Percentiles rank a stretch among this genome's conserved stretches.
These are phyloP conservation scores for Dryococelus australis DNA, from an alignment of 2,888 invertebrate species.

Conservation along the genomic window DNA sequence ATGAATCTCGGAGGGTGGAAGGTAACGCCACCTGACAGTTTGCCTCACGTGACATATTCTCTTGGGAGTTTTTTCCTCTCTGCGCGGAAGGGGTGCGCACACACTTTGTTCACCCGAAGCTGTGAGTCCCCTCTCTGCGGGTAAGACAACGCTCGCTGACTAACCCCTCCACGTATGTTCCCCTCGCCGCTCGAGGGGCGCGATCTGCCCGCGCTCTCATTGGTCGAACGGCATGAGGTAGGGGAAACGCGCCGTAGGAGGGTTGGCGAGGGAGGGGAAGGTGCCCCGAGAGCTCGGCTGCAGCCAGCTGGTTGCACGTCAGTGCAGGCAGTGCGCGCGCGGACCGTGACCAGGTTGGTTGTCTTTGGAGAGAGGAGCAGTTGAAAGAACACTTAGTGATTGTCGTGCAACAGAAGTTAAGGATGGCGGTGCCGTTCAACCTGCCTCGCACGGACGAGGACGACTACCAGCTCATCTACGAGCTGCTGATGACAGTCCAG, in stretches of 20 bases:
- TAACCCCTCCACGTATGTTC: not conserved
- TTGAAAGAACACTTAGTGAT: no score
- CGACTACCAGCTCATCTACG: not conserved
- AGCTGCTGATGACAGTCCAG: not conserved
- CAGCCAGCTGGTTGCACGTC: not conserved
- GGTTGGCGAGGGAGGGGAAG: not conserved
- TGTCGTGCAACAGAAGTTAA: not conserved
- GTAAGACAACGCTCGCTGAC: no score
- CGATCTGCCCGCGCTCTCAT: not conserved
- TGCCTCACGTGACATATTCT: not conserved
- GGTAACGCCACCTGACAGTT: not conserved
- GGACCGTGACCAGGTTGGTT: not conserved
- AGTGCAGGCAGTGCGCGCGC: not conserved
- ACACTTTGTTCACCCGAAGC: not conserved
- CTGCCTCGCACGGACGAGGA: not conserved
- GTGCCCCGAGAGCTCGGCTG: not conserved
- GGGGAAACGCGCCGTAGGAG: not conserved
- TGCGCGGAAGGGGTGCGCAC: not conserved
- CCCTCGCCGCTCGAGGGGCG: not conserved
- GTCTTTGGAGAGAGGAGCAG: not conserved
- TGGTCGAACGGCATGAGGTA: not conserved
- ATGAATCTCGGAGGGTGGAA: not conserved
- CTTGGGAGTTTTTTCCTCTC: not conserved
- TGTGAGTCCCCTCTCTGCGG: not conserved
- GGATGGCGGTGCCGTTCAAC: constrained; percentile 3